These are phyloP conservation scores for Setophaga coronata DNA, from an alignment of 2,113 vertebrate genomes.

Conservation along the genomic window DNA sequence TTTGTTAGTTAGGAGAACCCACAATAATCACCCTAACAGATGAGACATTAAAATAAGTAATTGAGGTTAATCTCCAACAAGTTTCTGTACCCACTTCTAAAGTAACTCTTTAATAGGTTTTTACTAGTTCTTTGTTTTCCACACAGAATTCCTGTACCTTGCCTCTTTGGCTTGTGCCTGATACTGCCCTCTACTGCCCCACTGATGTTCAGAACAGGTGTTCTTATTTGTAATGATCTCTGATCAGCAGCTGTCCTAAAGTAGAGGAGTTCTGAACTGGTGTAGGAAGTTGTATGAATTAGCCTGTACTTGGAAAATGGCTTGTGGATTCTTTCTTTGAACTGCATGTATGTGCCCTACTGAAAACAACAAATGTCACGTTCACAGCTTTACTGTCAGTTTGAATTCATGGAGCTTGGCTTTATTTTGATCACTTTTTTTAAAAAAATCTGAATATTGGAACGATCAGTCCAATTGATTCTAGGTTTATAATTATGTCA, in stretches of 20 bases:
- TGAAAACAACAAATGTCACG: background rate
- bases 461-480: background rate
- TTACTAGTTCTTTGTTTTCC: background rate
- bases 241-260: background rate
- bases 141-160: background rate
- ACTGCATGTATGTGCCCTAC: background rate
- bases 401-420: background rate
- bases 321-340: constrained; percentile 8
- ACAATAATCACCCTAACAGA: background rate
- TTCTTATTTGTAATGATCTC: background rate
- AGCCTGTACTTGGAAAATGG: background rate
- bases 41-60: background rate
- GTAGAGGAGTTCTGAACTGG: background rate
- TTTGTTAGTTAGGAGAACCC: background rate
- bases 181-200: background rate
- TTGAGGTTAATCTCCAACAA: background rate
- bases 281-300: background rate
- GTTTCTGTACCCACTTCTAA: background rate
- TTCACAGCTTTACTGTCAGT: background rate
- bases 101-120: background rate
- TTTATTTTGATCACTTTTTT: background rate
- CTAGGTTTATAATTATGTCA: background rate
- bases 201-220: background rate
- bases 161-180: background rate
- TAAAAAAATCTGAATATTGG: background rate